Evolutionary conservation across 2,888 invertebrate species (phyloP), one percentile per base, ranked within the genome.

Genomic region (Brenthis daphne): DNA sequence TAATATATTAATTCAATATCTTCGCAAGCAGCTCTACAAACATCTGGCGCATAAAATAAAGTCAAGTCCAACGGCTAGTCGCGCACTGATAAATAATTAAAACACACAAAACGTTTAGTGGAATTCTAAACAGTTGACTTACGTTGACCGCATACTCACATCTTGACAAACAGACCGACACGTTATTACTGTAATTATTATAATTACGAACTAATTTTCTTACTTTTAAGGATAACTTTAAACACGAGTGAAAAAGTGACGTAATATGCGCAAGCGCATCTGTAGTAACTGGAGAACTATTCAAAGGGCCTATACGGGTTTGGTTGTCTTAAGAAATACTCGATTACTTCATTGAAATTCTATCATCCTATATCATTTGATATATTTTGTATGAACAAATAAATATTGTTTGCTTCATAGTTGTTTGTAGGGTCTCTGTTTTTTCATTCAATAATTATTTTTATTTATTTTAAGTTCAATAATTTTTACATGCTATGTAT

Each of bases 81-180:
- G 24, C 60, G 50, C 33, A 33, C 60, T 60, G 11, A 50, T 60
- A 60, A 50, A 16, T 50, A 60, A n/a, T 60, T 60, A 60, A 60
- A 60, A 60, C 60, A 50, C 60, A 50, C 60, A 60, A 63, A 61
- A 37, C 50, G 24, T 56, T 67, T 63, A 55, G 33, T 24, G 65
- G 61, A 57, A 57, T 65, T 51, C 50, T 63, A 69, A 60, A n/a
- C 55, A 56, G 20, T 33, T 37, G 50, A 48, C 61, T 60, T 57
- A 53, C 48, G 58, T 33, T 47, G 57, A 57, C 65, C 50, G 55
- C 47, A 65, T 51, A 65, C 53, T 56, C 50, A 48, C 66, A 55
- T 33, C 29, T 60, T 16, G n/a, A 64, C 67, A 67, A 67, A 64
- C 67, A 67, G 58, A 58, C 67, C 70, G 70, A 67, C 66, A 53